Evolutionary conservation across 2,888 invertebrate species (phyloP), one percentile per base, ranked within the genome.

Genomic region (Plagodis dolabraria): DNA sequence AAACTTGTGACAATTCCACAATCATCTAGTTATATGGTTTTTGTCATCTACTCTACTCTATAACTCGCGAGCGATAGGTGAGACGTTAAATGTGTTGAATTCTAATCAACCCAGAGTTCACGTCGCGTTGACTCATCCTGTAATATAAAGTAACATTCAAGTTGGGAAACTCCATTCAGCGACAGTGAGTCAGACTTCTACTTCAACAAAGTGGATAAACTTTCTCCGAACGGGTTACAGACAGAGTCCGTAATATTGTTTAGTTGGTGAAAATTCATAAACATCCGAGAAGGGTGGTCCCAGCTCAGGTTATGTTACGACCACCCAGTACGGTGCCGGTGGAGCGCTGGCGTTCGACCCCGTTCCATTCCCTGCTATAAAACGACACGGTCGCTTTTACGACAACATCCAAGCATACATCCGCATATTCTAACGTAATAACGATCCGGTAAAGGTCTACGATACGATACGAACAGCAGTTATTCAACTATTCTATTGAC

Each of bases 351-450:
- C 73, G 70, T 75, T 67, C 77, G 76, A 74, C 79, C 79, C 74
- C 75, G 71, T 74, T 74, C 74, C 75, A 70, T 74, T 74, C 76
- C 72, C 64, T 70, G 78, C 78, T 79, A 81, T 87, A 86, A 86
- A 89, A 83, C 80, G 78, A 75, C 79, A 80, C 79, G 77, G 78
- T 73, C 77, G 81, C 80, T 83, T 87, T 87, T 85, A 88, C 82
- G 86, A 83, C 81, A 76, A 79, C 81, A 77, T 74, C 77, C 74
- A 77, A 80, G 82, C 80, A 77, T 69, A 73, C 76, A 77, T 78
- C 76, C 75, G 72, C 74, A 78, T 79, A 77, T 77, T 75, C 75
- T 71, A 75, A 76, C 74, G 72, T 75, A 78, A 74, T 79, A 79
- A 79, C 75, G 75, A 79, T 75, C 73, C 74, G 64, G 75, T 77